Evolutionary conservation across 2,797 vertebrate genomes (phyloP), one percentile per base, ranked within the genome.

Genomic region (Darevskia nairensis): DNA sequence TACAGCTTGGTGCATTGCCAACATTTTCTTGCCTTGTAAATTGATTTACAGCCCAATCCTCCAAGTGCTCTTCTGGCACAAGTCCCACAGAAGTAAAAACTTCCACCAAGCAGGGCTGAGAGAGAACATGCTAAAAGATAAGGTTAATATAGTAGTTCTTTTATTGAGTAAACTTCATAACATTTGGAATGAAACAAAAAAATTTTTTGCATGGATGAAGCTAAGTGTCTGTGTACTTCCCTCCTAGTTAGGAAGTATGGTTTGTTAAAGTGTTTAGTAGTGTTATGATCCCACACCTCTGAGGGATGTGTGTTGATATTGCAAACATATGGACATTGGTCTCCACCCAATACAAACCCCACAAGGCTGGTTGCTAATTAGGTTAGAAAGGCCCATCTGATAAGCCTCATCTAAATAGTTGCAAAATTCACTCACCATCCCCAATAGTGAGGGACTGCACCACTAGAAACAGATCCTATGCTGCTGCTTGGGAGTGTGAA

Each of bases 41-140:
- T 89, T 89, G 88, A 89, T 89, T 89, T 89, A 86, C 71, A 86
- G 72, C 61, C 78, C 88, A 89, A 89, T 85, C 72, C 84, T 89
- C 71, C 88, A 82, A 86, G 61, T 86, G 84, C 68, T 89, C 79
- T 82, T 76, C 72, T 89, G 88, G 88, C 88, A 89, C 32, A 55
- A 46, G 15, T 89, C 84, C 88, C 84, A 89, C 61, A 69, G 64
- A 89, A 85, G 84, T 82, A 86, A 81, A 82, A 89, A 89, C 88
- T 86, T 69, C 59, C 46, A 89, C 79, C 55, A 77, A 89, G 72
- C 59, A 86, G 44, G 27, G n/a, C 79, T 76, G 59, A 46, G 71
- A 74, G 59, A 64, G 29, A 86, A 66, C 32, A 55, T 86, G 84
- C 84, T 84, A 81, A 89, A 77, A 82, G 88, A 89, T 86, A 81